Evolutionary conservation across 1,140 invertebrate species (phyloP), one percentile per base, ranked within the genome.

Genomic region (Leptopilina clavipes): DNA sequence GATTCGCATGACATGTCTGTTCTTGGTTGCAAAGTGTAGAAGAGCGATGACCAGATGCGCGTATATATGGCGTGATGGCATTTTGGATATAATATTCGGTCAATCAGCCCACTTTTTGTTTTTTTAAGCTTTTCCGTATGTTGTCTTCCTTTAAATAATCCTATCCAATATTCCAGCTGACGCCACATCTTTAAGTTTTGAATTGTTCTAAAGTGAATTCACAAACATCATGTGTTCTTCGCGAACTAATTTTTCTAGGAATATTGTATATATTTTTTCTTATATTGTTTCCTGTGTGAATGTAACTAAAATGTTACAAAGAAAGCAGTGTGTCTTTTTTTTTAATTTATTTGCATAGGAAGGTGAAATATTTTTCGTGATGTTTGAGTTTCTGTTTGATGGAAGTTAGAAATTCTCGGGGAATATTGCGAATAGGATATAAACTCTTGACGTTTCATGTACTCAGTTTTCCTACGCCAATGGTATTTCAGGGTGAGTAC

Each of bases 1-100:
- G 59, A 65, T 65, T 65, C 59, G 59, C 59, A 65, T 65, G 59
- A 65, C 59, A 31, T 65, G 59, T 65, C 59, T 65, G 52, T n/a
- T 59, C 56, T 25, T 5, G 18, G 56, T 31, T 65, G 22, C 59
- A 65, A n/a, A 65, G 59, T 65, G 22, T 43, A 54, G 83, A 84
- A 84, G 83, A 82, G 83, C 83, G 83, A 82, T 84, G 83, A 84
- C 83, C 83, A 84, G 83, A 84, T 84, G 83, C 82, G 83, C 83
- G 79, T 81, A n/a, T n/a, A n/a, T n/a, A 84, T 84, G 76, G 77
- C 71, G 54, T 65, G 12, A 65, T 65, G 22, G 59, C 25, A 25
- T 22, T 65, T 65, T n/a, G 22, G 59, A 31, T 65, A 76, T 76
- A 79, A 76, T 84, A 77, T 83, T 84, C 80, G 73, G 76, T 56